Conservation (phyloP, 1,140 invertebrate species). For the Mya arenaria region DNA sequence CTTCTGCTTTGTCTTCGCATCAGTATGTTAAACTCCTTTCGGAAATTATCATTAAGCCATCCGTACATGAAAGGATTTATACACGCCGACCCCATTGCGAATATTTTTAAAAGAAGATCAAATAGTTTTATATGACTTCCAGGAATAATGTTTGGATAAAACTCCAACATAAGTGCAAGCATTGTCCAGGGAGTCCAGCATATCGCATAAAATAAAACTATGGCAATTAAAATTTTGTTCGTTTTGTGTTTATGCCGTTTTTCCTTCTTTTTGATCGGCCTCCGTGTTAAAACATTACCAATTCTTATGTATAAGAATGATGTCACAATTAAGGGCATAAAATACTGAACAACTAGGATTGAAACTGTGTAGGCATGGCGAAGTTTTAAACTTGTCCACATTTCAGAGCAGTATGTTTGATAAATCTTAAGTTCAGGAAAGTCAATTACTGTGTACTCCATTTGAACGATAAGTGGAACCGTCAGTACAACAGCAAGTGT, state of each 20-base stretch:
- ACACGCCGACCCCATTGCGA: conserved; percentile 89
- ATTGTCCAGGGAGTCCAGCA: conserved; percentile 85
- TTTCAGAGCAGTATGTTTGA: conserved; percentile 74
- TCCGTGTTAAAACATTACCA: conserved; percentile 70
- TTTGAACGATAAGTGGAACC: conserved; percentile 76
- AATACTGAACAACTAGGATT: conserved; percentile 77
- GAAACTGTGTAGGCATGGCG: conserved; percentile 70
- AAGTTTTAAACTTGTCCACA: conserved; percentile 67
- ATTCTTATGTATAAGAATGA: conserved; percentile 75
- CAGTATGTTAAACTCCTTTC: conserved; percentile 75
- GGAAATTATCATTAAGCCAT: conserved; percentile 84
- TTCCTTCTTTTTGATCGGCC: conserved; percentile 74
- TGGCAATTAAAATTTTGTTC: conserved; percentile 95
- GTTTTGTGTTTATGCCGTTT: conserved; percentile 86
- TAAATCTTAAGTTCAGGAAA: conserved; percentile 58
- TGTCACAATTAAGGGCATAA: conserved; percentile 73
- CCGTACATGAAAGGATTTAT: conserved; percentile 92
- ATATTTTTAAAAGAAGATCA: conserved; percentile 77
- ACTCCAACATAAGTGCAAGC: conserved; percentile 73
- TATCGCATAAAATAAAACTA: conserved; percentile 95
- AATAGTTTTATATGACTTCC: conserved; percentile 72
- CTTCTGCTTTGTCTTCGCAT: conserved; percentile 56
- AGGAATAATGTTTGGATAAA: conserved; percentile 63
- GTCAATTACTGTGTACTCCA: conserved; percentile 62
- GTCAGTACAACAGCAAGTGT: conserved; percentile 70